A percentile compares a stretch with the other conserved stretches of the same genome.
phyloP scores from a whole-genome alignment of 1,140 invertebrate species.

The Leptinotarsa lineolata region DNA sequence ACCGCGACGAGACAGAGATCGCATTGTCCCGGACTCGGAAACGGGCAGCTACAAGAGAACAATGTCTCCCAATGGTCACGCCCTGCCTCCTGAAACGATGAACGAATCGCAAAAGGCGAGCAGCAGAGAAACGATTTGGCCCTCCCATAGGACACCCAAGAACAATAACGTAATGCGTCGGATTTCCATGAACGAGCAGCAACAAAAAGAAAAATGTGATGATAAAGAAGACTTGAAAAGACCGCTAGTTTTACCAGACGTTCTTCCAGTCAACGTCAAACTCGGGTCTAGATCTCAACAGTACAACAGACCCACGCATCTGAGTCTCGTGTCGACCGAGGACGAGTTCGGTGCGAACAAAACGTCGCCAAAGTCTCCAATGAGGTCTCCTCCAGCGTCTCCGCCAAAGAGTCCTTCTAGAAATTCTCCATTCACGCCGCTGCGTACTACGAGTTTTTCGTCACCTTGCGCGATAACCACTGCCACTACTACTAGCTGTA shows the following conservation, averaged over 20 bases:
- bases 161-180: slow-evolving; percentile 52
- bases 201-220: slow-evolving; percentile 49
- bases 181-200: slow-evolving; percentile 48
- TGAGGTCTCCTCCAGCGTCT: slow-evolving; percentile 39
- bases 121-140: slow-evolving; percentile 57
- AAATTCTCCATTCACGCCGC: slow-evolving; percentile 46
- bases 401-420: slow-evolving; percentile 47
- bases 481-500: slow-evolving; percentile 21
- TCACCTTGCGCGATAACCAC: slow-evolving; percentile 25
- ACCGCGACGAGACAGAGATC: slow-evolving; percentile 68
- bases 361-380: slow-evolving; percentile 36
- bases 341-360: slow-evolving; percentile 33
- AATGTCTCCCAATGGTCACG: slow-evolving; percentile 69
- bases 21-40: slow-evolving; percentile 64
- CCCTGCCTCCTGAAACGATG: slow-evolving; percentile 42
- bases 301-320: slow-evolving; percentile 41
- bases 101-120: slow-evolving; percentile 44
- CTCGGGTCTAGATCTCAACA: slow-evolving; percentile 47
- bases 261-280: slow-evolving; percentile 60
- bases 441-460: slow-evolving; percentile 47
- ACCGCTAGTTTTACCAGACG: slow-evolving; percentile 56
- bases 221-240: slow-evolving; percentile 44
- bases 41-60: slow-evolving; percentile 79
- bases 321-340: slow-evolving; percentile 38
- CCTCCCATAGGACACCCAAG: slow-evolving; percentile 44